Base-by-base conservation (phyloP, 1,140 invertebrate species). In the Nixonia krombeini region DNA sequence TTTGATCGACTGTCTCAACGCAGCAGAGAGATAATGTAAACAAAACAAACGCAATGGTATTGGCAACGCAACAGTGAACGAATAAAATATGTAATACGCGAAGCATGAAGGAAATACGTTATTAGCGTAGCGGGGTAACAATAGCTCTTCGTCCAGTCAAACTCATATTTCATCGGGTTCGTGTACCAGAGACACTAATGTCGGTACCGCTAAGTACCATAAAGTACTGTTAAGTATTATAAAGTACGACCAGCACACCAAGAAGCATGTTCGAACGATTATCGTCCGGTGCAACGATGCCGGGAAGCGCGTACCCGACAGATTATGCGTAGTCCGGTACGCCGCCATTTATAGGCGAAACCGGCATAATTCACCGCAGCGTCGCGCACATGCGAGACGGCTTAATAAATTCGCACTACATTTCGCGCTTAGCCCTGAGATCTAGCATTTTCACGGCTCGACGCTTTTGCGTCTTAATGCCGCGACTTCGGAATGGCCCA, bases 381-480 rank as follows among this genome's bases (percentile, higher is more conserved):
- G 33, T 35, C 12, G 28, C 7, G 12, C 33, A 18, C 12, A 0
- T 7, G 12, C n/a, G 26, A 25, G 37, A 56, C 56, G 46, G 61
- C 61, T 62, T 58, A 62, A 70, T 70, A 70, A 65, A 70, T 70
- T 61, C 56, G 56, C 50, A 41, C 5, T 37, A 40, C 68, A 65
- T 57, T 63, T 63, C 44, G 42, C 65, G 35, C 50, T 23, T 46
- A 40, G 61, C 12, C 25, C 42, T n/a, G 15, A 28, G 52, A 66
- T 71, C 55, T 55, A 51, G 69, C 66, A 67, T 71, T 67, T 71
- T 42, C 59, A 71, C 63, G 63, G 62, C 61, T 33, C 58, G 50
- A 25, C 31, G 63, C 6, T 21, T 50, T 51, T 50, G n/a, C n/a
- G 62, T 45, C 57, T 57, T 21, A 33, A 17, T 21, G 5, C 16